Base-by-base conservation (phyloP, 2,113 vertebrate genomes). In the Fulica atra region DNA sequence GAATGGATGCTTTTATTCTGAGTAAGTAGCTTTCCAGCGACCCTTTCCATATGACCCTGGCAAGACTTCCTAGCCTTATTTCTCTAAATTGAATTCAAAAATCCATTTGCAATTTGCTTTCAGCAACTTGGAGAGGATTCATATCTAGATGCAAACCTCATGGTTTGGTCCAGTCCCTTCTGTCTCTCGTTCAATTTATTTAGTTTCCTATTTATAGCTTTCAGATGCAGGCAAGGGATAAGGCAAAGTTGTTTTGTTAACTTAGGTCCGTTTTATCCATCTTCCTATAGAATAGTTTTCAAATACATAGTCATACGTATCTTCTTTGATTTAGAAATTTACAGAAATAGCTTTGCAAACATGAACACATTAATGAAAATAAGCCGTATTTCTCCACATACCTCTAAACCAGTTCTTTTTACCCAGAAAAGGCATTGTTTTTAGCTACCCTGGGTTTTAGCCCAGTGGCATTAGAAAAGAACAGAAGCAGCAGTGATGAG, bases 91-190 rank as follows among this genome's bases (percentile, higher is more conserved):
- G 14, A 85, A 72, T 74, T 88, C 7, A 77, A 84, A 92, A 74
- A 71, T 57, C 38, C 33, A 70, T 82, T 82, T 60, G 74, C 1
- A 0, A 74, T 92, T 95, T 81, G 11, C 40, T 91, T 91, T 93
- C 73, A 72, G 69, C 66, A 85, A 1, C 81, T 91, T 76, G 44
- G 61, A 91, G 73, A 81, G 50, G 86, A 85, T 81, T 91, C 83
- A 64, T 61, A 85, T 84, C 88, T 87, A 78, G 80, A 93, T 91
- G 69, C 54, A 97, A 92, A 94, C 80, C 71, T 95, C 86, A 81
- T 91, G 82, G 38, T 51, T 90, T 35, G 35, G 35, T 61, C 72
- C 44, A 68, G 29, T 85, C 73, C 57, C 59, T 92, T 72, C 57
- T 89, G 50, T 42, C 18, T 86, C 38, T 64, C 71, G 51, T 29